phyloP scores from a whole-genome alignment of 2,113 vertebrate species.

The Aphelocoma coerulescens region DNA sequence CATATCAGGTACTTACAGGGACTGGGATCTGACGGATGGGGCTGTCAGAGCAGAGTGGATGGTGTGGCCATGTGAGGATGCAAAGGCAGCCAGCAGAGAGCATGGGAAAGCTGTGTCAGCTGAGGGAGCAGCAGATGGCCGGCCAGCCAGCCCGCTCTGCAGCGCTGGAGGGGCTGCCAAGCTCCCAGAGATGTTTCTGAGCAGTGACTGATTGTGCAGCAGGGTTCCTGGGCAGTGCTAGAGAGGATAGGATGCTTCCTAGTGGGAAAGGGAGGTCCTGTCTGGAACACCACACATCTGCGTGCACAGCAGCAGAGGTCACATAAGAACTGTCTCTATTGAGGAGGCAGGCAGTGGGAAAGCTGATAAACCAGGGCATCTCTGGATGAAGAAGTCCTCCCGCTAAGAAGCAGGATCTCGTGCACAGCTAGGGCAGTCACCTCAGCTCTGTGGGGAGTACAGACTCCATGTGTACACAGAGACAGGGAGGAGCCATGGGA shows the following conservation, averaged over 20 bases:
- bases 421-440: not conserved
- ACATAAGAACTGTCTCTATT: accelerated
- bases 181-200: not conserved
- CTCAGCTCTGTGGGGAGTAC: not conserved
- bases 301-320: not conserved
- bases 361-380: not conserved
- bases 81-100: not conserved
- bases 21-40: not conserved
- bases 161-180: not conserved
- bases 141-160: not conserved
- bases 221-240: not conserved
- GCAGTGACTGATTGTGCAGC: accelerated
- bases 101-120: not conserved
- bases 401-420: not conserved
- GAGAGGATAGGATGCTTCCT: not conserved
- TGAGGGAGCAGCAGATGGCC: not conserved
- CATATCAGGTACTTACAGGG: not conserved
- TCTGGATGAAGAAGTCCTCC: not conserved
- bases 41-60: not conserved
- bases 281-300: not conserved
- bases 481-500: not conserved
- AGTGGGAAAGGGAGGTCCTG: not conserved
- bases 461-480: accelerated
- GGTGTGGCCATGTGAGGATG: not conserved
- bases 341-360: not conserved